Percentiles rank a stretch among this genome's conserved stretches.
These are phyloP conservation scores for Sesia apiformis DNA, from an alignment of 2,888 invertebrate genomes.

Conservation along the genomic window DNA sequence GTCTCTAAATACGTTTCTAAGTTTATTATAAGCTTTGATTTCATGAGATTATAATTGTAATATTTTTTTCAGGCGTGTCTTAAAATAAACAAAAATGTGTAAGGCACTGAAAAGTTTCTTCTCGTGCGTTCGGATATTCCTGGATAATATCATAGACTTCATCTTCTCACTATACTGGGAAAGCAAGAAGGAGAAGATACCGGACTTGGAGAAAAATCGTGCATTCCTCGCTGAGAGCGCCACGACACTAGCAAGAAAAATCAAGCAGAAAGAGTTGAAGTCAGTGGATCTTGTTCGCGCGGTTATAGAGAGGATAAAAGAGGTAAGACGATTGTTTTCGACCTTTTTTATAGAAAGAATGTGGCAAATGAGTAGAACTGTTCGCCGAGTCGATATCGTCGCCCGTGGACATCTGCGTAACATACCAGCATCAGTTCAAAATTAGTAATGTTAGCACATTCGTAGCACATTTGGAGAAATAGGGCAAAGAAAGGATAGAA, in stretches of 20 bases:
- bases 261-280: slow-evolving; percentile 76
- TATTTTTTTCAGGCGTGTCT: too few species aligned
- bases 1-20: too few species aligned
- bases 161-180: slow-evolving; percentile 59
- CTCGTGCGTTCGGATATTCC: slow-evolving; percentile 31
- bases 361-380: too few species aligned
- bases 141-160: slow-evolving; percentile 51
- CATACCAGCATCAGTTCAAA: too few species aligned
- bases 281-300: slow-evolving; percentile 82
- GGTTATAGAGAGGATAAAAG: slow-evolving; percentile 84
- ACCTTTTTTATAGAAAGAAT: too few species aligned
- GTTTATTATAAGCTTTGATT: too few species aligned
- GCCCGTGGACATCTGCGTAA: too few species aligned
- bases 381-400: too few species aligned
- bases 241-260: slow-evolving; percentile 77
- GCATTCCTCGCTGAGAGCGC: slow-evolving; percentile 75
- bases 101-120: slow-evolving; percentile 19
- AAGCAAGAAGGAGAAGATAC: slow-evolving; percentile 35
- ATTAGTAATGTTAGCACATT: too few species aligned
- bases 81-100: neutral
- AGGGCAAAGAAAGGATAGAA: too few species aligned
- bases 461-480: too few species aligned
- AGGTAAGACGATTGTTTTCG: slow-evolving; percentile 46
- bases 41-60: too few species aligned
- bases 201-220: slow-evolving; percentile 46